A percentile compares a stretch with the other conserved stretches of the same genome.
These are phyloP conservation scores for Bhutanitis thaidina DNA, from an alignment of 2,888 invertebrate genomes.

Conservation along the genomic window DNA sequence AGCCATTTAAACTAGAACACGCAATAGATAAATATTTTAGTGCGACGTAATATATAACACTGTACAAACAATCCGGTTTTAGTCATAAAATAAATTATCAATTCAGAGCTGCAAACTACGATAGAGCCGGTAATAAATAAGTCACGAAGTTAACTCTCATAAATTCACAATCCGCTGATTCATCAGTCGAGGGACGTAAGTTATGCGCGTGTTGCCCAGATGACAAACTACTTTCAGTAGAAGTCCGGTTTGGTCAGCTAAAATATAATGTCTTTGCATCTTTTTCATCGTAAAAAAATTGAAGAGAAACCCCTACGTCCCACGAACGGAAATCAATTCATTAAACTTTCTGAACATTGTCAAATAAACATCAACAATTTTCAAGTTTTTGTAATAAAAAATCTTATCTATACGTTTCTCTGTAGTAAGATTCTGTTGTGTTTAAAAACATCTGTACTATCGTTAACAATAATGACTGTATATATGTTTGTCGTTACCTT, in stretches of 20 bases:
- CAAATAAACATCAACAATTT: too few relatives aligned
- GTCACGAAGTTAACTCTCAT: conserved; percentile 46
- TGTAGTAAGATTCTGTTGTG: too few relatives aligned
- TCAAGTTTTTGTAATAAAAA: too few relatives aligned
- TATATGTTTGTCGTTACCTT: too few relatives aligned
- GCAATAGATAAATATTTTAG: background rate
- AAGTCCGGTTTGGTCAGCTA: conserved; percentile 1
- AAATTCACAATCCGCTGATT: conserved; percentile 55
- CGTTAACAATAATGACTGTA: too few relatives aligned
- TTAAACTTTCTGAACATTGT: too few relatives aligned
- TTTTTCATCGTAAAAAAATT: background rate
- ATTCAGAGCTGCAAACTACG: conserved; percentile 21
- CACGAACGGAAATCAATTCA: too few relatives aligned
- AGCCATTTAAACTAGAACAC: too few relatives aligned
- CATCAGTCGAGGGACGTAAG: conserved; percentile 49
- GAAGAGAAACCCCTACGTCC: background rate
- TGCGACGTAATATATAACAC: conserved; percentile 11
- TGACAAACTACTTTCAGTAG: conserved; percentile 45
- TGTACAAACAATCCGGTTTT: background rate
- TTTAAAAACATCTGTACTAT: too few relatives aligned
- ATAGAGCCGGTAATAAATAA: conserved; percentile 30
- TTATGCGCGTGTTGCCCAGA: conserved; percentile 44
- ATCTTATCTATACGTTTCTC: too few relatives aligned
- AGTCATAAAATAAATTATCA: conserved; percentile 18
- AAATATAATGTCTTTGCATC: background rate